Conservation (phyloP, 1,140 invertebrate species). For the Maconellicoccus hirsutus region DNA sequence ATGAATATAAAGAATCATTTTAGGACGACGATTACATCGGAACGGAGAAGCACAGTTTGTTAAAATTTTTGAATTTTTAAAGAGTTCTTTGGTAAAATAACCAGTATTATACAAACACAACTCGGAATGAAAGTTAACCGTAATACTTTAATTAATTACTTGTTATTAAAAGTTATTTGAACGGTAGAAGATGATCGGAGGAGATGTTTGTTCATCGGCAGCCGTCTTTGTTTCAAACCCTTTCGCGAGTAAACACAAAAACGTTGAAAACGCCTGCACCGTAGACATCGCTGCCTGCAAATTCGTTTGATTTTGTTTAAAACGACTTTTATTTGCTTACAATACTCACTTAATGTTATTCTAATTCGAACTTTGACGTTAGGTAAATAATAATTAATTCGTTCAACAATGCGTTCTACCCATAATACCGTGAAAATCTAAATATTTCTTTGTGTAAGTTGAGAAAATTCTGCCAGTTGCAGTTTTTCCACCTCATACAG, state of each 20-base stretch:
- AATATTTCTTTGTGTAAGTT: neutral
- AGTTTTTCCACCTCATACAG: neutral
- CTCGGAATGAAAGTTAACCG: neutral
- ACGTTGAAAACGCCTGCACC: neutral
- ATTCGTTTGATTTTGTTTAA: neutral
- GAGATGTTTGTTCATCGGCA: constrained; percentile 7
- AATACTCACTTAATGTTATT: constrained; percentile 9
- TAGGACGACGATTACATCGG: too few species aligned
- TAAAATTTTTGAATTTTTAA: too few species aligned
- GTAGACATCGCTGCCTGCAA: neutral
- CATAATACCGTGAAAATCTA: neutral
- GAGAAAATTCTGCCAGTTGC: neutral
- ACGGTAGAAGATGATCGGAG: neutral
- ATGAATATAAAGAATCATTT: too few species aligned
- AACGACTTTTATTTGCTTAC: constrained; percentile 5
- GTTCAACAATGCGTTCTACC: neutral
- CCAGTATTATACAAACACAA: too few species aligned
- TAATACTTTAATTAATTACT: constrained; percentile 1
- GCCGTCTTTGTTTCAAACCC: constrained; percentile 2
- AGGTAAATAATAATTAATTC: neutral
- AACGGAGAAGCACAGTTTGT: too few species aligned
- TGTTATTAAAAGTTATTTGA: neutral
- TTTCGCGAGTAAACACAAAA: constrained; percentile 3
- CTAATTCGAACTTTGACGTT: constrained; percentile 4
- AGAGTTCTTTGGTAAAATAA: too few species aligned